Evolutionary conservation across 2,797 vertebrate genomes (phyloP), one percentile per base, ranked within the genome.

Genomic region (Lutjanus campechanus): DNA sequence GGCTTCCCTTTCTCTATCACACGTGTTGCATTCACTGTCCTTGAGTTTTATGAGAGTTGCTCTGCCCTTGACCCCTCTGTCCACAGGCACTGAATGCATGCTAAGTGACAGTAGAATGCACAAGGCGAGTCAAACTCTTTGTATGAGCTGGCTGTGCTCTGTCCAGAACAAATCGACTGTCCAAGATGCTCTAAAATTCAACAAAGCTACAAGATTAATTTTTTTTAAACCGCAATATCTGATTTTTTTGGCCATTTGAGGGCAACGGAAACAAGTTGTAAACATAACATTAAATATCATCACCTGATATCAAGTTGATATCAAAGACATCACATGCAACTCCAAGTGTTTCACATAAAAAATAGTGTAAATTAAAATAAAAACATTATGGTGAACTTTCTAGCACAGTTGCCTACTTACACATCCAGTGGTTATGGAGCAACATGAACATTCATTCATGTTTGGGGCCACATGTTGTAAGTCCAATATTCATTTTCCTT

Each of bases 21-120:
- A 50, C 11, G n/a, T 47, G 74, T 71, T 41, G 25, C 63, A 11
- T 41, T 66, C 36, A 43, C 53, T 54, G 64, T 59, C 54, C 55
- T 58, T 8, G 0, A 41, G 53, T 70, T 82, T 86, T 62, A 50
- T 75, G 65, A 72, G 50, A 53, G 15, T 53, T 61, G 55, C n/a
- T 17, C 19, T 22, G 47, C 59, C 73, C 73, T 72, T 83, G 62
- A 83, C 61, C 58, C 16, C 12, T 51, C 25, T 20, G 62, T 62
- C 17, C 60, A 17, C 43, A 68, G 36, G 70, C 47, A 20, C 2
- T 49, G 41, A 20, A 19, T 8, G 5, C 25, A 73, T 29, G 70
- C 40, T 29, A 49, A 47, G 11, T 47, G 12, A 60, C 12, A 40
- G 43, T 44, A 12, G 68, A 63, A 46, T 17, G 63, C 13, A 25